Base-by-base conservation (phyloP, 1,140 invertebrate species). In the Microplitis demolitor region DNA sequence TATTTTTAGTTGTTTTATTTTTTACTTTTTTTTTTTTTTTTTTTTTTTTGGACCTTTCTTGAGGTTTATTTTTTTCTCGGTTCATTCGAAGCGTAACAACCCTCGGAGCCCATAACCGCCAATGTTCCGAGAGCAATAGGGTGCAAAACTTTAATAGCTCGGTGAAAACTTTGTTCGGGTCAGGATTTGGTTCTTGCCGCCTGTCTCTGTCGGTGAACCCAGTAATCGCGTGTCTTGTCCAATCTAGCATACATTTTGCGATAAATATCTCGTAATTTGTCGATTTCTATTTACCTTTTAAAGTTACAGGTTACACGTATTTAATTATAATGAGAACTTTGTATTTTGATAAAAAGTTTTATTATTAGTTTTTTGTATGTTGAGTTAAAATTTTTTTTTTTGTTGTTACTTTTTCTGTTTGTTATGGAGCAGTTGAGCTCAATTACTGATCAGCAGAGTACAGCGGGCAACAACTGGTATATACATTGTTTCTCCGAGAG, bases 111-210 rank as follows among this genome's bases (percentile, higher is more conserved):
- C 61, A 53, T 45, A 66, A 71, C 62, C 62, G 58, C 62, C 62
- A 71, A 71, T 71, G 62, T 71, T 71, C 62, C 13, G 45, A 37
- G 24, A 45, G 69, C 69, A 66, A 66, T 71, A 66, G 61, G 50
- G 70, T 66, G 62, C 61, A 51, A 71, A 66, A 71, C 62, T 71
- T 71, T 71, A 66, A 71, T 66, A 53, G 62, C 35, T 39, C 70
- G 66, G 11, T 16, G 45, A 66, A 71, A 71, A 71, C 45, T 71
- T 71, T 71, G 62, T 71, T 14, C 61, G 33, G 62, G 70, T 71
- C 51, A 60, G 50, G 69, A 64, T 63, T 64, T 50, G 60, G 14
- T 64, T 50, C 24, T 64, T 53, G 34, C 50, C 39, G 33, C 50
- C 51, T 58, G 24, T 24, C 69, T 24, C 62, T 50, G 4, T 60